phyloP scores from a whole-genome alignment of 2,797 vertebrate genomes.

The Channallabes apus region DNA sequence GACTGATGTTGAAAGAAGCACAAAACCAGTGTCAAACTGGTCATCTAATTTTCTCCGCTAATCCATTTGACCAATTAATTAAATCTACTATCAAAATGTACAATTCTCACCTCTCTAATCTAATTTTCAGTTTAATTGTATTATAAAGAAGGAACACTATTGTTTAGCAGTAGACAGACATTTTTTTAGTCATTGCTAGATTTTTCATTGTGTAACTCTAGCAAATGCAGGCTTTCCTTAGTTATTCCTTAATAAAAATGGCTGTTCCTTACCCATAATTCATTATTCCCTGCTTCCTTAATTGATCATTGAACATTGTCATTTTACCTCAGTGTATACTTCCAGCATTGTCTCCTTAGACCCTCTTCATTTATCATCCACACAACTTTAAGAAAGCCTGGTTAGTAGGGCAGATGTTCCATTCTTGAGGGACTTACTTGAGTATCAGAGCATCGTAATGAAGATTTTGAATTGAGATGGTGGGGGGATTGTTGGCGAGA shows the following conservation, averaged over 20 bases:
- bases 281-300: slow-evolving; percentile 12
- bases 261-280: slow-evolving; percentile 19
- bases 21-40: background rate
- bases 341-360: slow-evolving; percentile 56
- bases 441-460: slow-evolving; percentile 53
- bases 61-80: background rate
- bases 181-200: background rate
- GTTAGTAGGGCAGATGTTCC: slow-evolving; percentile 65
- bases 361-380: slow-evolving; percentile 66
- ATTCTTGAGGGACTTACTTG: slow-evolving; percentile 38
- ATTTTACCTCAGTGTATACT: slow-evolving; percentile 45
- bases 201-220: background rate
- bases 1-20: background rate
- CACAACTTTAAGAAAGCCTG: slow-evolving; percentile 49
- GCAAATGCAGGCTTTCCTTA: background rate
- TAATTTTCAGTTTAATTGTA: background rate
- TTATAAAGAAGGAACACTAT: background rate
- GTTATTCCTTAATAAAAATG: background rate
- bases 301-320: slow-evolving; percentile 33
- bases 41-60: background rate
- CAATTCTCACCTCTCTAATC: background rate
- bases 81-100: background rate
- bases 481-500: slow-evolving; percentile 6
- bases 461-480: slow-evolving; percentile 35
- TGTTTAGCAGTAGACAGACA: background rate